Conservation (phyloP, 2,113 vertebrate genomes). For the Mesembrinibis cayennensis region DNA sequence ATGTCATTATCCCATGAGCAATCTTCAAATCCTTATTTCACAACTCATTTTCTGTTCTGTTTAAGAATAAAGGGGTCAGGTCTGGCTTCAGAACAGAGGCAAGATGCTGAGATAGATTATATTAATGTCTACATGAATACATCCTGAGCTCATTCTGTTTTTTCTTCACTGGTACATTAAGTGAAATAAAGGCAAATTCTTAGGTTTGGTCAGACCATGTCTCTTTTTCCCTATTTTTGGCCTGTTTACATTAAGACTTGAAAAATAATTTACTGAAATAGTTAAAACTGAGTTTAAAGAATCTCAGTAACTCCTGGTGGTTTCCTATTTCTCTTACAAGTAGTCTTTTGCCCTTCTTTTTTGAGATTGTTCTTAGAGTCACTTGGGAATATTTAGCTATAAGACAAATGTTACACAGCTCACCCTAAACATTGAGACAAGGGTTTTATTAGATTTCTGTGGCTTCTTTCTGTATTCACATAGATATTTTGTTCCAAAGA, state of each 20-base stretch:
- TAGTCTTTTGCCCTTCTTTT: background rate
- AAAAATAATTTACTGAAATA: background rate
- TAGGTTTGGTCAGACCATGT: background rate
- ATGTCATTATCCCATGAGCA: background rate
- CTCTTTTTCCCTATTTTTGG: background rate
- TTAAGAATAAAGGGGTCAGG: background rate
- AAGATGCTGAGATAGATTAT: background rate
- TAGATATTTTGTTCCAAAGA: background rate
- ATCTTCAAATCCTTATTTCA: background rate
- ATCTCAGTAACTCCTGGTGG: background rate
- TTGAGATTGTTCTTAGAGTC: background rate
- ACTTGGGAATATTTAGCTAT: background rate
- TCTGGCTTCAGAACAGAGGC: background rate
- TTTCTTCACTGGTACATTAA: background rate
- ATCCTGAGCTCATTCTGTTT: accelerated
- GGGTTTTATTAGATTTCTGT: background rate
- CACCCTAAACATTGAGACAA: background rate
- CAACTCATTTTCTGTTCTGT: background rate
- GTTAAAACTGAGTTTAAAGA: background rate
- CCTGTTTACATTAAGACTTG: background rate
- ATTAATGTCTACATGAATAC: background rate
- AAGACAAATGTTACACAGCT: background rate
- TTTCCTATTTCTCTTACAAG: background rate
- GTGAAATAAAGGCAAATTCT: background rate
- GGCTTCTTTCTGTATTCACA: background rate